Conservation (phyloP, 2,113 vertebrate species). For the Aegithalos caudatus region DNA sequence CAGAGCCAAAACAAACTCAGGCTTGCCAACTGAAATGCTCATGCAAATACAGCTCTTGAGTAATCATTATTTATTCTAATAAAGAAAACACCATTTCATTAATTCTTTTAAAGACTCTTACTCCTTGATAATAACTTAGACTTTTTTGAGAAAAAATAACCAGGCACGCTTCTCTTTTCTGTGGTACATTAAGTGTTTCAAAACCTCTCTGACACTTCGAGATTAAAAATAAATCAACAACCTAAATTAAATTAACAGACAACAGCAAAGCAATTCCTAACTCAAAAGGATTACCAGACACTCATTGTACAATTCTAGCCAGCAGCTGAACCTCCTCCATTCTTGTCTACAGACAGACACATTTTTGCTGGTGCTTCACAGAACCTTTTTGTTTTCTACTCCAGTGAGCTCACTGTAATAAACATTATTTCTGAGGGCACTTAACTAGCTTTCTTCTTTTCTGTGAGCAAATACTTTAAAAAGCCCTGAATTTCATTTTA, state of each 20-base stretch:
- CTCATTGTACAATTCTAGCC: background rate
- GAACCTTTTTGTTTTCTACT: background rate
- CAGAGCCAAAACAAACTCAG: constrained; percentile 16
- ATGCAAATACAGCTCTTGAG: background rate
- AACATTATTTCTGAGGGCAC: background rate
- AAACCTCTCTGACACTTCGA: background rate
- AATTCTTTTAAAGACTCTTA: background rate
- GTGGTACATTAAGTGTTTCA: background rate
- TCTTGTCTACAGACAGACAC: background rate
- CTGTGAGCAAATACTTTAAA: background rate
- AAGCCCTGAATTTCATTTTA: background rate
- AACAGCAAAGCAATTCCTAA: background rate
- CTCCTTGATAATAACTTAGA: background rate
- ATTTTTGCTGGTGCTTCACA: background rate
- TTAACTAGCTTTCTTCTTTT: background rate
- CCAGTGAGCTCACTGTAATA: background rate
- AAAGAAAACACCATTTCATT: background rate
- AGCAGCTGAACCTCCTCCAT: background rate
- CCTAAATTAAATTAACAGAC: background rate
- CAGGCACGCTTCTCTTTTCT: background rate
- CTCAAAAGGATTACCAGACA: background rate
- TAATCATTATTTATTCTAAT: background rate
- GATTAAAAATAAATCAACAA: background rate
- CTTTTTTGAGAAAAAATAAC: background rate
- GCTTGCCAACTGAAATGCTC: background rate